Percentiles rank a stretch among this genome's conserved stretches.
These are phyloP conservation scores for Vidua macroura DNA, from an alignment of 2,113 vertebrate genomes.

Conservation along the genomic window DNA sequence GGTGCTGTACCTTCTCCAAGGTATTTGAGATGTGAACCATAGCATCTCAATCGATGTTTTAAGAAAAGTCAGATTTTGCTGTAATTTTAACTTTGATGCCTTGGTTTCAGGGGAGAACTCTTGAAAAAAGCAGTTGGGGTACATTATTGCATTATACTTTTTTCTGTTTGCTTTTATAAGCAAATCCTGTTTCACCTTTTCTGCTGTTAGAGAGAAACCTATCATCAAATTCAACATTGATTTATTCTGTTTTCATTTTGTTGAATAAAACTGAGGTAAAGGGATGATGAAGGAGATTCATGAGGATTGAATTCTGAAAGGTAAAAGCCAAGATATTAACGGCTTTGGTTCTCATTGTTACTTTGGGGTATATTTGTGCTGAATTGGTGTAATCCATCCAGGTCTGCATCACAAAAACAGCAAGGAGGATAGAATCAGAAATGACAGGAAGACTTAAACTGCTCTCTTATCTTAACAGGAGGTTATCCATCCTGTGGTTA, in stretches of 20 bases:
- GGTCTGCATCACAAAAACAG: neutral
- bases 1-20: neutral
- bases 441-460: neutral
- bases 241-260: constrained; percentile 32
- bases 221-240: neutral
- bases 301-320: neutral
- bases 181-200: neutral
- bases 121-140: neutral
- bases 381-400: constrained; percentile 34
- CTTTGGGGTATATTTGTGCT: constrained; percentile 1
- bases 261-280: constrained; percentile 24
- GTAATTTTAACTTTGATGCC: neutral
- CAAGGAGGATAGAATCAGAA: neutral
- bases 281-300: neutral
- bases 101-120: neutral
- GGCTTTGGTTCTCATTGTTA: neutral
- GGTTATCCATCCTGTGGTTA: constrained; percentile 12
- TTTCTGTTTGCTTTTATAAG: constrained; percentile 1
- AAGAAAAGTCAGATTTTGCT: neutral
- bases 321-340: neutral
- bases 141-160: neutral
- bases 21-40: neutral
- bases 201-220: neutral
- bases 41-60: neutral
- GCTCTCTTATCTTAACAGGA: neutral